Percentiles rank a stretch among this genome's conserved stretches.
Conservation (phyloP, 2,113 vertebrate species). For the Dermatemys mawii region DNA sequence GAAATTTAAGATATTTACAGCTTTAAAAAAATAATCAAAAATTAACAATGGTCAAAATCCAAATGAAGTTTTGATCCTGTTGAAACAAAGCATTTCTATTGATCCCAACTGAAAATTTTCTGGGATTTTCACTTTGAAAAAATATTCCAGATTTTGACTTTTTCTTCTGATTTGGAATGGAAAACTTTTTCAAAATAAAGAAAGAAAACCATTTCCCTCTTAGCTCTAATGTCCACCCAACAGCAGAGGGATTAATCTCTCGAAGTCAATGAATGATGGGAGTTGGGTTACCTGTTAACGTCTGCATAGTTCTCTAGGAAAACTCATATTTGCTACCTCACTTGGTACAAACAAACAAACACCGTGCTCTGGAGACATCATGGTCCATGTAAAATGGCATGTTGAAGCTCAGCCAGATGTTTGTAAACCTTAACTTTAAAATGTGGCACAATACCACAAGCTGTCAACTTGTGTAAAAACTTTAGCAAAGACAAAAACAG, state of each 20-base stretch:
- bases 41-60: conserved; percentile 12
- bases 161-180: background rate
- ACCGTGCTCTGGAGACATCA: conserved; percentile 64
- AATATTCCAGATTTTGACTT: background rate
- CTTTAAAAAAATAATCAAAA: conserved; percentile 13
- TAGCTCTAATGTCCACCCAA: background rate
- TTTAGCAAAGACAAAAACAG: conserved; percentile 85
- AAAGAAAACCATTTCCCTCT: background rate
- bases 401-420: conserved; percentile 81
- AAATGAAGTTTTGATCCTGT: background rate
- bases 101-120: background rate
- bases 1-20: background rate
- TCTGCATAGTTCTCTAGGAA: conserved; percentile 67
- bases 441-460: conserved; percentile 85
- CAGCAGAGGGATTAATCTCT: conserved; percentile 1
- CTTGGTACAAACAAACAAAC: conserved; percentile 63
- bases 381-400: conserved; percentile 76
- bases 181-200: background rate
- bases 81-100: background rate
- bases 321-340: conserved; percentile 75
- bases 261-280: background rate
- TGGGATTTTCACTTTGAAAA: background rate
- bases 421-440: conserved; percentile 84
- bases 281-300: conserved; percentile 8
- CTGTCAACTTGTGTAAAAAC: conserved; percentile 86